Conservation (phyloP, 2,797 vertebrate species). For the Myoxocephalus aenaeus region DNA sequence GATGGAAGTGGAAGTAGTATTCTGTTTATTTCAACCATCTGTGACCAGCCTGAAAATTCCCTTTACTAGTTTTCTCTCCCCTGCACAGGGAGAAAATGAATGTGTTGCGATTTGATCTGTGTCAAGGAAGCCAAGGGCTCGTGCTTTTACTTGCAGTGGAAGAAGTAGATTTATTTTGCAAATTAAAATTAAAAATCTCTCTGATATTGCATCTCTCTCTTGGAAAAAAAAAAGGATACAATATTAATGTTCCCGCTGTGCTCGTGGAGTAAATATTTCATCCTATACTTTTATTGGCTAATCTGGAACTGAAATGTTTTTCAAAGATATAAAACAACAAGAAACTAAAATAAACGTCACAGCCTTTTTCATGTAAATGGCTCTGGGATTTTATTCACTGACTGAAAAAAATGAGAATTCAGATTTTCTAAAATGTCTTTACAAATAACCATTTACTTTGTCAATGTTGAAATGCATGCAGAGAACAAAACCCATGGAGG, state of each 20-base stretch:
- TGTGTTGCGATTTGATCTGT: constrained; percentile 21
- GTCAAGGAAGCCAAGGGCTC: constrained; percentile 22
- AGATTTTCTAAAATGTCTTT: background rate
- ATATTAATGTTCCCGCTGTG: constrained; percentile 43
- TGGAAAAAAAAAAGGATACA: constrained; percentile 32
- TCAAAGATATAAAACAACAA: background rate
- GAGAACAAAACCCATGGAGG: background rate
- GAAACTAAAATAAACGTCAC: background rate
- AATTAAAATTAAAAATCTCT: constrained; percentile 41
- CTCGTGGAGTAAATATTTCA: constrained; percentile 50
- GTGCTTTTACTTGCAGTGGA: constrained; percentile 21
- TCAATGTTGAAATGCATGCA: background rate
- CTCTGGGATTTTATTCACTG: background rate
- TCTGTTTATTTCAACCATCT: constrained; percentile 78
- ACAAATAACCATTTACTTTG: background rate
- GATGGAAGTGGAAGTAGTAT: constrained; percentile 68
- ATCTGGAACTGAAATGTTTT: constrained; percentile 19
- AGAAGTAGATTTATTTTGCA: constrained; percentile 32
- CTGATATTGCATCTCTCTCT: constrained; percentile 26
- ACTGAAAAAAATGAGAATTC: background rate
- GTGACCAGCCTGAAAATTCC: constrained; percentile 65
- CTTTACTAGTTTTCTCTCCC: constrained; percentile 55
- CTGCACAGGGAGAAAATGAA: constrained; percentile 43
- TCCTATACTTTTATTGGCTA: constrained; percentile 33
- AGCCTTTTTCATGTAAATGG: constrained; percentile 11